Evolutionary conservation across 2,888 invertebrate genomes (phyloP), one percentile per base, ranked within the genome.

Genomic region (Tanytarsus gracilentus): DNA sequence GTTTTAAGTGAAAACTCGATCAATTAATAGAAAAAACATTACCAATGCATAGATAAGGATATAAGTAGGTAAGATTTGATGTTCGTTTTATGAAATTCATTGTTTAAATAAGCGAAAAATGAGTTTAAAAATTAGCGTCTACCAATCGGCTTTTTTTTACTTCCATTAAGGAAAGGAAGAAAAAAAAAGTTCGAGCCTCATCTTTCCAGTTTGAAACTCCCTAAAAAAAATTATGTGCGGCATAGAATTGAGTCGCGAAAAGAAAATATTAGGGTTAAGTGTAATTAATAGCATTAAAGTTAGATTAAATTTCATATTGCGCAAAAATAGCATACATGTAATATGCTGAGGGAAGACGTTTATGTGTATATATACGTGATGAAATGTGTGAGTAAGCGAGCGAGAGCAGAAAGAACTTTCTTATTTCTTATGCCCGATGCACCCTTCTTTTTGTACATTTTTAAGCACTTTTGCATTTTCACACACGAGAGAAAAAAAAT

Each of bases 161-260:
- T 58, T 58, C 55, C 55, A 55, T 55, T 58, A n/a, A n/a, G n/a
- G n/a, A n/a, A n/a, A n/a, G n/a, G 58, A 18, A 44, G 25, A 36
- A 55, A 40, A 44, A 40, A 44, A 44, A 44, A 44, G 33, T 18
- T 25, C 21, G 39, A 25, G 25, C 21, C 39, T 48, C 44, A 44
- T 58, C 44, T 29, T 58, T 58, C 58, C 58, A 58, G 48, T 48
- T n/a, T 29, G 44, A 48, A 58, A 58, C 58, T 58, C 58, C 58
- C 58, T 58, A 58, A 58, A 58, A 58, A 48, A 48, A n/a, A n/a
- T n/a, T n/a, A n/a, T n/a, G n/a, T 58, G 58, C 58, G 44, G 40
- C 14, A 23, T 36, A 8, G 44, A 7, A 23, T 44, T 44, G n/a
- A n/a, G n/a, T n/a, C n/a, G n/a, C n/a, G n/a, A n/a, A n/a, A n/a